These are phyloP conservation scores for Cylloceria caligata DNA, from an alignment of 2,888 invertebrate genomes.

Conservation along the genomic window DNA sequence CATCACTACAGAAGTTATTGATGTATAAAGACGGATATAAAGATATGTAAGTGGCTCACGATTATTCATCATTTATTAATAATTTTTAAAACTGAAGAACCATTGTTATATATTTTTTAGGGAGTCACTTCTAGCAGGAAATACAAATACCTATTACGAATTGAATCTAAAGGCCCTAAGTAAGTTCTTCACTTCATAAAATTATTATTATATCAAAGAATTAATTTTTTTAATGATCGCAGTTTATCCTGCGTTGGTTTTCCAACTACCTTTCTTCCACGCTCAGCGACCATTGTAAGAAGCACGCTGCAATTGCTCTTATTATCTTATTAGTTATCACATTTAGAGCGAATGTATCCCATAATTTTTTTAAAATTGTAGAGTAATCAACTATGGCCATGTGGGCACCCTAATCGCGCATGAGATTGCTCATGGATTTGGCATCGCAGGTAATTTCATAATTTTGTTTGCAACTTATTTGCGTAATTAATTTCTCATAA, in stretches of 20 bases:
- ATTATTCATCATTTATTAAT: neutral
- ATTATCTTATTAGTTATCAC: neutral
- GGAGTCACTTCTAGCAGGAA: too few relatives aligned
- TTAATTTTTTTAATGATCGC: neutral
- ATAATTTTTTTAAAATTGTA: neutral
- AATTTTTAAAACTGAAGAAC: neutral
- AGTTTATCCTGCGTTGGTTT: neutral
- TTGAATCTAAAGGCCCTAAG: neutral
- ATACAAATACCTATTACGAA: neutral
- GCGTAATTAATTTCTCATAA: too few relatives aligned
- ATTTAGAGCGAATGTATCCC: neutral
- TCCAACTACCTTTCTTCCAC: neutral
- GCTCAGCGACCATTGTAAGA: neutral
- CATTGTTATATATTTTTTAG: too few relatives aligned
- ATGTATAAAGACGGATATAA: neutral
- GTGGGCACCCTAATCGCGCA: neutral
- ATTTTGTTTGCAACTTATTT: neutral
- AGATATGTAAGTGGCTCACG: neutral
- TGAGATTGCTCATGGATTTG: constrained; percentile 1
- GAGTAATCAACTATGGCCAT: neutral
- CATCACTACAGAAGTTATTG: neutral
- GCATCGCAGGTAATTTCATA: neutral
- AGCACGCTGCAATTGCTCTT: neutral
- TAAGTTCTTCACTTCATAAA: neutral
- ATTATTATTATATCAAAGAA: neutral